Evolutionary conservation across 2,888 invertebrate species (phyloP).

Genomic region (Phortica okadai): DNA sequence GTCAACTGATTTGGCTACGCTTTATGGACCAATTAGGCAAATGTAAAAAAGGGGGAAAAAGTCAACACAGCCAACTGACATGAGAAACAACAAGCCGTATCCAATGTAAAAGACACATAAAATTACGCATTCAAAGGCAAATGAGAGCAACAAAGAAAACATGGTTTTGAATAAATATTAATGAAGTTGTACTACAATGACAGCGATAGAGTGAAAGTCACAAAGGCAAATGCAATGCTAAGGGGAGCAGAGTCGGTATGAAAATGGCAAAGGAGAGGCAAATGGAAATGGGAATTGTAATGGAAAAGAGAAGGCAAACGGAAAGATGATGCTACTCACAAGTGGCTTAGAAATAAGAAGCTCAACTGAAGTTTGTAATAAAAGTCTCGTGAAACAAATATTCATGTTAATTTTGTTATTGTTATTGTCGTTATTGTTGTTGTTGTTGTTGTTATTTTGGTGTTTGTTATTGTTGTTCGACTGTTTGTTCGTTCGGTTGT

Average conservation of each 20-base stretch:
- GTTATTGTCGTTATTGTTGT: slow-evolving; percentile 36
- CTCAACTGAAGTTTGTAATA: neutral
- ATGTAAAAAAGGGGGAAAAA: neutral
- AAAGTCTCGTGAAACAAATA: neutral
- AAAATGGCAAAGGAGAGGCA: neutral
- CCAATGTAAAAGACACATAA: neutral
- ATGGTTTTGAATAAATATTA: slow-evolving; percentile 65
- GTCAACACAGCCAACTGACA: neutral
- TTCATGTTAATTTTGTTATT: slow-evolving; percentile 5
- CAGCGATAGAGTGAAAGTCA: slow-evolving; percentile 56
- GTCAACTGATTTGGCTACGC: neutral
- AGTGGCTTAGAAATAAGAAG: slow-evolving; percentile 8
- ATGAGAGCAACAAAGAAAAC: slow-evolving; percentile 33
- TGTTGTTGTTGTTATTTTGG: slow-evolving; percentile 11
- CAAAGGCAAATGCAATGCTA: slow-evolving; percentile 22
- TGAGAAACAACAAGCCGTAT: neutral
- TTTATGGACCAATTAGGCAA: slow-evolving; percentile 19
- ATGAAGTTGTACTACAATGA: slow-evolving; percentile 46
- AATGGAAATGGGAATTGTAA: neutral
- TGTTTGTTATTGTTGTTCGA: slow-evolving; percentile 36
- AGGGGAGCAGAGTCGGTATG: neutral
- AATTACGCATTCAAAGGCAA: slow-evolving; percentile 55
- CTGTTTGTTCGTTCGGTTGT: slow-evolving; percentile 43
- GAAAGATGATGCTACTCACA: neutral
- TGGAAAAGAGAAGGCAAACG: neutral